phyloP scores from a whole-genome alignment of 2,888 invertebrate genomes.

The Andrena hattorfiana region DNA sequence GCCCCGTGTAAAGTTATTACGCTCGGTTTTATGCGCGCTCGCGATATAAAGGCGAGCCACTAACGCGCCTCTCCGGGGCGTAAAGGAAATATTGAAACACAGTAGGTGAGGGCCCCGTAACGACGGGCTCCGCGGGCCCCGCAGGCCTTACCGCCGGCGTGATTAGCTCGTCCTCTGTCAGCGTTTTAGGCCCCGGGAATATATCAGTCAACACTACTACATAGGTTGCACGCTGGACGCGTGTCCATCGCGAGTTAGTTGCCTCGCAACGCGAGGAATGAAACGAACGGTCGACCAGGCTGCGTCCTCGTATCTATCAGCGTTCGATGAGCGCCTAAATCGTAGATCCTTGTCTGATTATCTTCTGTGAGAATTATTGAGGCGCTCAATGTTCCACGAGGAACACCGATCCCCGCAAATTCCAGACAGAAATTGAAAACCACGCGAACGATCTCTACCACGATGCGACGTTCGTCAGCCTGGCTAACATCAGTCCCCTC shows the following conservation, averaged over 20 bases:
- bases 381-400: background rate
- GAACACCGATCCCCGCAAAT: background rate
- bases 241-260: background rate
- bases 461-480: constrained; percentile 39
- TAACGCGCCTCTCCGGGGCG: constrained; percentile 50
- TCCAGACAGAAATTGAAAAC: constrained; percentile 4
- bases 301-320: background rate
- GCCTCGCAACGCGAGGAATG: constrained; percentile 5
- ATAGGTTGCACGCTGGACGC: constrained; percentile 18
- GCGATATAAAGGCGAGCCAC: constrained; percentile 65
- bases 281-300: background rate
- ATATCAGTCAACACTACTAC: constrained; percentile 46
- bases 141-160: constrained; percentile 43
- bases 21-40: constrained; percentile 56
- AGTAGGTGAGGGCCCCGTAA: constrained; percentile 65
- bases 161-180: constrained; percentile 56
- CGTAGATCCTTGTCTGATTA: background rate
- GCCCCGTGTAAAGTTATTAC: constrained; percentile 59
- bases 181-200: constrained; percentile 39
- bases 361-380: background rate
- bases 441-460: constrained; percentile 28
- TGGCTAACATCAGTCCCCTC: background rate
- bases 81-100: constrained; percentile 69
- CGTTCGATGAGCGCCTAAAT: background rate
- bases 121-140: constrained; percentile 46